Percentiles rank a stretch among this genome's conserved stretches.
These are phyloP conservation scores for Tragulus kanchil DNA, from an alignment of 2,113 vertebrate species.

Conservation along the genomic window DNA sequence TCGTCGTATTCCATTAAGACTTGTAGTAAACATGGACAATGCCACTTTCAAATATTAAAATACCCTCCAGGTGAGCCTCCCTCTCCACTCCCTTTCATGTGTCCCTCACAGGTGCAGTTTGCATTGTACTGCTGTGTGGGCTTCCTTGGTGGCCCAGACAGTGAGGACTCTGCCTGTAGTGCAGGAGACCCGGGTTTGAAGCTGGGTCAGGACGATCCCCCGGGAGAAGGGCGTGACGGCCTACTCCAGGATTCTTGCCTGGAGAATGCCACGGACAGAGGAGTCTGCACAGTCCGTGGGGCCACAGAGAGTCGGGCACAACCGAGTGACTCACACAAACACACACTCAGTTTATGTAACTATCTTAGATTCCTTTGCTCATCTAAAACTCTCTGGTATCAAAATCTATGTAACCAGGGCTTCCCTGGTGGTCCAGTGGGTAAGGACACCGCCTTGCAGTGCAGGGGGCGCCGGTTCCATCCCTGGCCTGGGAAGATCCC, in stretches of 20 bases:
- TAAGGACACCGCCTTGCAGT: too few species aligned
- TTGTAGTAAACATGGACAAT: neutral
- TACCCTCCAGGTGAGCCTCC: too few species aligned
- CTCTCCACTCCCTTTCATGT: neutral
- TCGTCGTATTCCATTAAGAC: neutral
- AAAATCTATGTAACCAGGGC: neutral
- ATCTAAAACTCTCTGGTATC: conserved; percentile 32
- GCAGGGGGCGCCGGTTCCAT: too few species aligned
- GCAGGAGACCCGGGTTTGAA: neutral
- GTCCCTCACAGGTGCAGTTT: conserved; percentile 33
- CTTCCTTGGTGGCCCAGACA: neutral
- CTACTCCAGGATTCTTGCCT: neutral
- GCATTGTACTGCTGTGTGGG: neutral
- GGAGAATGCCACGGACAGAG: neutral
- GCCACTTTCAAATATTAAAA: conserved; percentile 13
- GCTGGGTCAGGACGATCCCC: neutral
- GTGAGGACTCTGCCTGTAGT: neutral
- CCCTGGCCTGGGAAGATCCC: too few species aligned
- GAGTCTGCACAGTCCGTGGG: neutral
- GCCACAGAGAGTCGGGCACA: neutral
- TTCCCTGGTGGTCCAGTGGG: too few species aligned
- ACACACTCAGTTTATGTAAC: neutral
- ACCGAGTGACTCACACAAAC: neutral
- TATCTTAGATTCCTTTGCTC: conserved; percentile 24
- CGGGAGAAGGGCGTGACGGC: neutral